A percentile compares a stretch with the other conserved stretches of the same genome.
Conservation (phyloP, 2,888 invertebrate species). For the Leptopilina drosophilae region DNA sequence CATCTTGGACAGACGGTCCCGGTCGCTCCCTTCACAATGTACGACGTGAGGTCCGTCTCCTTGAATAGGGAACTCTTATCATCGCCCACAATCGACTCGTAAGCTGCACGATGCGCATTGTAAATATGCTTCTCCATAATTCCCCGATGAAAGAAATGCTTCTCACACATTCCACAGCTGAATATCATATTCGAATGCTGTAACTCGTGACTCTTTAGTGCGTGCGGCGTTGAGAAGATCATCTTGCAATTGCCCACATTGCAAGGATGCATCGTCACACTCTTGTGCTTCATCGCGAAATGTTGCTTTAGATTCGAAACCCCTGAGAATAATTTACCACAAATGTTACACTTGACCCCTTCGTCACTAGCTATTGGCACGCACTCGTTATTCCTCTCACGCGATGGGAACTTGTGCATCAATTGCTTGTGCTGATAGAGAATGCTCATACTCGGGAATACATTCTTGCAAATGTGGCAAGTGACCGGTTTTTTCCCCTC, state of each 20-base stretch:
- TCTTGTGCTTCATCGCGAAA: constrained; percentile 78
- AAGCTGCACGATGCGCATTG: constrained; percentile 76
- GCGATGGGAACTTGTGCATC: constrained; percentile 75
- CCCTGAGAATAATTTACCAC: constrained; percentile 80
- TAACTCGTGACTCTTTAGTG: constrained; percentile 78
- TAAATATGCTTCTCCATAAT: constrained; percentile 80
- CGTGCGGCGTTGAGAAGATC: constrained; percentile 78
- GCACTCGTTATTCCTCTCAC: constrained; percentile 61
- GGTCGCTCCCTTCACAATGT: constrained; percentile 65
- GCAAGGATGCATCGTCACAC: constrained; percentile 59
- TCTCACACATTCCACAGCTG: constrained; percentile 81
- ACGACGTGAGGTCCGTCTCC: constrained; percentile 67
- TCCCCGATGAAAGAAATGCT: constrained; percentile 79
- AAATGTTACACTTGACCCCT: constrained; percentile 79
- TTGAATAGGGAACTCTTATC: constrained; percentile 61
- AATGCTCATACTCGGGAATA: constrained; percentile 82
- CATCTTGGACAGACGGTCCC: constrained; percentile 70
- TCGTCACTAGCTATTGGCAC: constrained; percentile 73
- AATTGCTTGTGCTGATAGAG: constrained; percentile 82
- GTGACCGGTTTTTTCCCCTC: constrained; percentile 73
- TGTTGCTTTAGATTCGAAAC: constrained; percentile 80
- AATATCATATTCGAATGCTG: constrained; percentile 79
- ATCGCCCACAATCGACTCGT: constrained; percentile 54
- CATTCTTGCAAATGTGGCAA: constrained; percentile 82
- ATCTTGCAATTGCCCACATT: constrained; percentile 68